Evolutionary conservation across 1,140 invertebrate genomes (phyloP).

Genomic region (Magallana ariakensis): DNA sequence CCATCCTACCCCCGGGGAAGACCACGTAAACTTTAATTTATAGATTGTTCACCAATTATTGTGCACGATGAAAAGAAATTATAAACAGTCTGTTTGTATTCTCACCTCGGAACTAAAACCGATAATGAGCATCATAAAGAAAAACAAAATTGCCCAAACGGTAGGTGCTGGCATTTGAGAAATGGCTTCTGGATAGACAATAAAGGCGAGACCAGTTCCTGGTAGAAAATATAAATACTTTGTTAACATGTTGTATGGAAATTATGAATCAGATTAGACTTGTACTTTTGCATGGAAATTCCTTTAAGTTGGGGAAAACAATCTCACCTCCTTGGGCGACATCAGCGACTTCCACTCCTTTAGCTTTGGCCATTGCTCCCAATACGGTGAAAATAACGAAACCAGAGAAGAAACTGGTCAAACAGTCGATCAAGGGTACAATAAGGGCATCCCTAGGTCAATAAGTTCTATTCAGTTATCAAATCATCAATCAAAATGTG

Average conservation of each 20-base stretch:
- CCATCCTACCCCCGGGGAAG: too few relatives aligned
- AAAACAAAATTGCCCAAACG: conserved; percentile 97
- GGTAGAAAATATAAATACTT: background rate
- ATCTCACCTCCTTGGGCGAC: conserved; percentile 64
- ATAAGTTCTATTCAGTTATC: too few relatives aligned
- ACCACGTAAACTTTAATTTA: too few relatives aligned
- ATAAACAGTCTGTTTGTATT: background rate
- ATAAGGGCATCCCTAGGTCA: conserved; percentile 88
- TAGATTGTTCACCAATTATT: too few relatives aligned
- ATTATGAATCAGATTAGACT: too few relatives aligned
- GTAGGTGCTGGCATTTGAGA: conserved; percentile 90
- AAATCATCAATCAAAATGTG: too few relatives aligned
- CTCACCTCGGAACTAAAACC: conserved; percentile 92
- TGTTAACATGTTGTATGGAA: too few relatives aligned
- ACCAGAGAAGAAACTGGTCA: conserved; percentile 97
- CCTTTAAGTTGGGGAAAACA: background rate
- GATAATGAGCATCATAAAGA: conserved; percentile 97
- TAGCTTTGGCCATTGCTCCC: conserved; percentile 81
- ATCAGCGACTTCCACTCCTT: conserved; percentile 57
- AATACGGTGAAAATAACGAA: conserved; percentile 98
- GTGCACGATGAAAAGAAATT: too few relatives aligned
- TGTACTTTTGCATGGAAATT: too few relatives aligned
- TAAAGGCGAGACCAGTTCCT: conserved; percentile 72
- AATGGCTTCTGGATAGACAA: conserved; percentile 73
- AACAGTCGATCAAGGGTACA: conserved; percentile 95